Evolutionary conservation across 2,888 invertebrate species (phyloP).

Genomic region (Synergus gifuensis): DNA sequence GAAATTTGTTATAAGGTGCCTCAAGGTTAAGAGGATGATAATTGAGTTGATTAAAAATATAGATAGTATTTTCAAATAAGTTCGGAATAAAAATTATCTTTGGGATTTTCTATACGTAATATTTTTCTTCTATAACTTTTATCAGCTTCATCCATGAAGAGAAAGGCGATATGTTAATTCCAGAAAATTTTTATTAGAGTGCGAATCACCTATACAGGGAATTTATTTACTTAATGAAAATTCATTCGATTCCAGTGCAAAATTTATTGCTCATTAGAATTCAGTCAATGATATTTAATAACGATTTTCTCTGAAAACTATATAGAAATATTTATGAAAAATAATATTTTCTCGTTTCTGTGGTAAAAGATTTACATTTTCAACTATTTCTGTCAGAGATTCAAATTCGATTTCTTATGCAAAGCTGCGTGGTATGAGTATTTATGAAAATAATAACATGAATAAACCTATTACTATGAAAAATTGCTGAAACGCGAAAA

Average conservation of each 20-base stretch:
- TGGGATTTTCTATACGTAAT: neutral
- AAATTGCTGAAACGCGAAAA: slow-evolving; percentile 31
- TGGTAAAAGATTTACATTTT: too few species aligned
- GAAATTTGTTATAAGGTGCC: neutral
- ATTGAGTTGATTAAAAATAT: neutral
- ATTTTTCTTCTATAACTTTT: neutral
- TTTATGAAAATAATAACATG: slow-evolving; percentile 22
- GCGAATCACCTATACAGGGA: slow-evolving; percentile 3
- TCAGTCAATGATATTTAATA: neutral
- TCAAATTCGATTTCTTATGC: slow-evolving; percentile 5
- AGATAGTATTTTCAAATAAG: too few species aligned
- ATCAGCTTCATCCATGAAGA: slow-evolving; percentile 22
- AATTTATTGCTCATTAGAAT: slow-evolving; percentile 14
- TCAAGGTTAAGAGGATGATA: slow-evolving; percentile 6
- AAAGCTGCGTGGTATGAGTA: slow-evolving; percentile 3
- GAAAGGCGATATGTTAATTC: slow-evolving; percentile 19
- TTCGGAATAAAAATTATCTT: too few species aligned
- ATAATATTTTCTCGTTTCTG: too few species aligned
- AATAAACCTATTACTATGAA: slow-evolving; percentile 25
- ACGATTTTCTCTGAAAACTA: neutral
- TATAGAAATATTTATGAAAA: too few species aligned
- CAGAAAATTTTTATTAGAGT: slow-evolving; percentile 7
- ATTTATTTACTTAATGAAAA: slow-evolving; percentile 31
- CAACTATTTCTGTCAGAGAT: neutral
- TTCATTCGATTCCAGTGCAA: slow-evolving; percentile 11